These are phyloP conservation scores for Diadromus collaris DNA, from an alignment of 2,888 invertebrate genomes.

Conservation along the genomic window DNA sequence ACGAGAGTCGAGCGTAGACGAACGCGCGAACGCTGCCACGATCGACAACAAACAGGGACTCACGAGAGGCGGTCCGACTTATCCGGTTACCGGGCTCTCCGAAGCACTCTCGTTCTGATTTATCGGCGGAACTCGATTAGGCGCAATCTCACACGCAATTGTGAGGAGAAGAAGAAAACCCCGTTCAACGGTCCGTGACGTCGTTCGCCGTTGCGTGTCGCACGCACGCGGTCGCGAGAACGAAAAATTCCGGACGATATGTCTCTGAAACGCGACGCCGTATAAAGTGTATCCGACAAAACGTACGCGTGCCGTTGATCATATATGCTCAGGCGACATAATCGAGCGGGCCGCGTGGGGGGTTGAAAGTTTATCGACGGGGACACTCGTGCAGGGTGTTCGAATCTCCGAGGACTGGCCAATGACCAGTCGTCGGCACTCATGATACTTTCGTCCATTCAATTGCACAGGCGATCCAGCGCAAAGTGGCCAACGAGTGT, in stretches of 20 bases:
- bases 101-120: constrained; percentile 66
- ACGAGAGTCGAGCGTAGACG: constrained; percentile 9
- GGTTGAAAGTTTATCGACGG: constrained; percentile 31
- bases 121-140: constrained; percentile 76
- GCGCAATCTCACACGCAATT: constrained; percentile 71
- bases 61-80: constrained; percentile 69
- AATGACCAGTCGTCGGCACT: neutral
- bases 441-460: neutral
- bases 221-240: constrained; percentile 1
- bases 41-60: constrained; percentile 74
- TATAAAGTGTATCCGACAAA: neutral
- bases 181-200: constrained; percentile 48
- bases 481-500: constrained; percentile 4
- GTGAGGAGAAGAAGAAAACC: constrained; percentile 49
- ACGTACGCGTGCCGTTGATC: constrained; percentile 48
- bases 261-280: neutral
- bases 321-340: constrained; percentile 38
- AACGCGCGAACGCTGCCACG: constrained; percentile 7
- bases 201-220: constrained; percentile 26
- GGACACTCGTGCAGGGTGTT: neutral
- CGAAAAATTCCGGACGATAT: constrained; percentile 2
- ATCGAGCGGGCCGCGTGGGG: constrained; percentile 22
- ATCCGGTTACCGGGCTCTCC: constrained; percentile 69
- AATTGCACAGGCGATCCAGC: constrained; percentile 1
- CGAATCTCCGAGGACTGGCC: neutral